phyloP scores from a whole-genome alignment of 2,888 invertebrate genomes.

The Melanophora roralis region DNA sequence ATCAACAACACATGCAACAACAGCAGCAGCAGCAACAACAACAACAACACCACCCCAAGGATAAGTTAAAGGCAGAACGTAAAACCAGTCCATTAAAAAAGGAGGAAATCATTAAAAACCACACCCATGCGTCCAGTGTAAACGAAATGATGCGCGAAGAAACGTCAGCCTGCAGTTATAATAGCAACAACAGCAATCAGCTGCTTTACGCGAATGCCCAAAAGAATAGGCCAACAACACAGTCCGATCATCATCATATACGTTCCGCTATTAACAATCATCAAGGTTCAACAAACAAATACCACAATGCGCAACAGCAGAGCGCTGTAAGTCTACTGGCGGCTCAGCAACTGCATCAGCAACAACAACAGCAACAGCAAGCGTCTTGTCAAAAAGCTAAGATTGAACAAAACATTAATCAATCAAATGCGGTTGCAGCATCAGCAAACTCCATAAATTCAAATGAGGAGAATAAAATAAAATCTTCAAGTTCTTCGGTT shows the following conservation, averaged over 20 bases:
- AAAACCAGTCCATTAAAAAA: slow-evolving; percentile 73
- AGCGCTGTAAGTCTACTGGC: slow-evolving; percentile 30
- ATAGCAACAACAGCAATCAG: slow-evolving; percentile 25
- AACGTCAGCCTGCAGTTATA: slow-evolving; percentile 42
- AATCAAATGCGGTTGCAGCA: not conserved
- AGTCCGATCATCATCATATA: slow-evolving; percentile 56
- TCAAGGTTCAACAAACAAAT: slow-evolving; percentile 40
- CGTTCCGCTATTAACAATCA: slow-evolving; percentile 49
- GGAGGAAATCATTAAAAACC: slow-evolving; percentile 67
- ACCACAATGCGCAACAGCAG: slow-evolving; percentile 49
- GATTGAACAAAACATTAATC: slow-evolving; percentile 51
- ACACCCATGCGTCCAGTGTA: slow-evolving; percentile 11
- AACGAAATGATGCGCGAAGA: slow-evolving; percentile 51
- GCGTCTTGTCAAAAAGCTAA: slow-evolving; percentile 66
- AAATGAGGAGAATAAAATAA: slow-evolving; percentile 54
- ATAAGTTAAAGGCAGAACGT: slow-evolving; percentile 72
- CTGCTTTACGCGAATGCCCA: slow-evolving; percentile 37
- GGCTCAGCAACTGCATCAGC: slow-evolving; percentile 58
- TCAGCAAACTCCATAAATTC: slow-evolving; percentile 19
- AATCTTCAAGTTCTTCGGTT: slow-evolving; percentile 63
- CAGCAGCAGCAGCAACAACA: slow-evolving; percentile 61
- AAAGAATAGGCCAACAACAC: slow-evolving; percentile 40
- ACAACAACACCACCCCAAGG: slow-evolving; percentile 68
- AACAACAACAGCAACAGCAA: slow-evolving; percentile 59
- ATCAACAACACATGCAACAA: slow-evolving; percentile 73